Conservation (phyloP, 2,797 vertebrate genomes). For the Pteropus rufus region DNA sequence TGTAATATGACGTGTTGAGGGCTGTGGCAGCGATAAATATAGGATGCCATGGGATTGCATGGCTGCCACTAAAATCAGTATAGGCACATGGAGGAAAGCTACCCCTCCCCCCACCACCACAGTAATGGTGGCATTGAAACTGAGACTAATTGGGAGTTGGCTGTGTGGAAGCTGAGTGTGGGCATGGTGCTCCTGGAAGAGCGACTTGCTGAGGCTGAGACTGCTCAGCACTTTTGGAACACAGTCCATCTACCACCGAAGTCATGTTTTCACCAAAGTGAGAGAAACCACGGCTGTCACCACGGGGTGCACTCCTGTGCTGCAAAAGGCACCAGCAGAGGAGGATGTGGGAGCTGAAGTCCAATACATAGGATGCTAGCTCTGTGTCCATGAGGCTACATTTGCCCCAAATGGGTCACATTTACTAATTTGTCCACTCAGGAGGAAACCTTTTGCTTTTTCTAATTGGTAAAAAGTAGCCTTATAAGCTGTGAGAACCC, state of each 20-base stretch:
- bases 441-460: not conserved
- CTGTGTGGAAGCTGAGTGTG: not conserved
- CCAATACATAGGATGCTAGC: not conserved
- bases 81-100: rapidly evolving
- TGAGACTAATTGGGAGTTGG: not conserved
- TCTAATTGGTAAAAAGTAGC: not conserved
- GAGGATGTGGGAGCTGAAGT: not conserved
- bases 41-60: rapidly evolving
- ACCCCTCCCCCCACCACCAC: too few relatives aligned
- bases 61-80: not conserved
- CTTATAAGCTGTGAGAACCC: not conserved
- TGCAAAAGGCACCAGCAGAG: not conserved
- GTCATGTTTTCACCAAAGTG: not conserved
- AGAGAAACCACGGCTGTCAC: not conserved
- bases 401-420: rapidly evolving
- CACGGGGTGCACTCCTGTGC: not conserved
- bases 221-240: not conserved
- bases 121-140: too few relatives aligned
- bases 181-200: not conserved
- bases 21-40: not conserved
- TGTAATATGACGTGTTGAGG: not conserved
- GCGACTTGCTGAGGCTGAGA: not conserved
- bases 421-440: not conserved
- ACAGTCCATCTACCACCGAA: not conserved
- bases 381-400: not conserved